Base-by-base conservation (phyloP, 2,888 invertebrate species). In the Pachliopta kotzebuea region DNA sequence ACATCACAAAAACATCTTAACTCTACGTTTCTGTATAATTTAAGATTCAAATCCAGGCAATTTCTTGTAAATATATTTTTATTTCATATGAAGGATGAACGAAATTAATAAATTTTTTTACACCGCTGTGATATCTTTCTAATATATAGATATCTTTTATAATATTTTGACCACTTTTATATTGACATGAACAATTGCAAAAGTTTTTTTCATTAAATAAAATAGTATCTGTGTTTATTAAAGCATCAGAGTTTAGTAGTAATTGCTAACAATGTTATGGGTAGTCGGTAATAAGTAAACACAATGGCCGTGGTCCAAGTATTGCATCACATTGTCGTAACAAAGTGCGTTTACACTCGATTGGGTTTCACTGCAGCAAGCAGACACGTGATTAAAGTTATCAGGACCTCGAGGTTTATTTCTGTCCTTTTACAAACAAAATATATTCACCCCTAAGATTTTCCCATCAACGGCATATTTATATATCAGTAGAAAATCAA, bases 341-440 rank as follows among this genome's bases (percentile, higher is more conserved):
- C 70, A 61, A 69, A 73, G 76, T 65, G 76, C 78, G 83, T 85
- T 86, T 76, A 83, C 83, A 85, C 82, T 84, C 80, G 84, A 86
- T 84, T 85, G 78, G 76, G 77, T 85, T 84, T 77, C 83, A 73
- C 71, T 65, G 71, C 69, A 69, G 58, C 58, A 49, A 56, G 23
- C 54, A 20, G 14, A 61, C 58, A 62, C 62, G 62, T 65, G 62
- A 61, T 24, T 42, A 50, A 55, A 62, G 37, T 45, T 24, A 50
- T 50, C 42, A 20, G 54, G 24, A 65, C 56, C 57, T 61, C 45
- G 53, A 23, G 57, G 57, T 45, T 53, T 21, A 64, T 61, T 61
- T 57, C n/a, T 24, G 54, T 18, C 64, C 60, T 52, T 63, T 64
- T 42, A 23, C 50, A 45, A 56, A 50, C 26, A 42, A 18, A 18